A percentile compares a stretch with the other conserved stretches of the same genome.
Evolutionary conservation across 2,888 invertebrate species (phyloP).

Genomic region (Epirrhoe tristata): DNA sequence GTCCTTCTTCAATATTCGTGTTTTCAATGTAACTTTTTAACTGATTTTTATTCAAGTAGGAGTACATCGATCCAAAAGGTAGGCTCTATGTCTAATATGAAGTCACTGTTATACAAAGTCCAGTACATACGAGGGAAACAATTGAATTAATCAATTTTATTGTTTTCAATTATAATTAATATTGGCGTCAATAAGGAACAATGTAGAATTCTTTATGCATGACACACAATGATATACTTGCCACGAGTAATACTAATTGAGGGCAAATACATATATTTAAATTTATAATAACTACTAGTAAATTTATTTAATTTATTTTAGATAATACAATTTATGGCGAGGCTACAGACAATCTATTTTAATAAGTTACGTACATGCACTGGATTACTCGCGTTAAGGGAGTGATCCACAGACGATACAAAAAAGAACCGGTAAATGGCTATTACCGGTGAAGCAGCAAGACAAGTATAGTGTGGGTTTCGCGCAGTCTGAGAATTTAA

Average conservation of each 20-base stretch:
- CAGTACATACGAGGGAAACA: conserved; percentile 37
- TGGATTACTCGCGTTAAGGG: too few relatives aligned
- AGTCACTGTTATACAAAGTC: conserved; percentile 1
- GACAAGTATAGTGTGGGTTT: too few relatives aligned
- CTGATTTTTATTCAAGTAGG: too few relatives aligned
- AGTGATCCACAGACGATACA: too few relatives aligned
- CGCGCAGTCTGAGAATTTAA: too few relatives aligned
- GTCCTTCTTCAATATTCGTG: too few relatives aligned
- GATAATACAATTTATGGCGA: conserved; percentile 5
- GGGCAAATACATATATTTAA: conserved; percentile 13
- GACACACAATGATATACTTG: conserved; percentile 10
- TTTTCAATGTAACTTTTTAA: too few relatives aligned
- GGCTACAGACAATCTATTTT: conserved; percentile 20
- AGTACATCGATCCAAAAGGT: background rate
- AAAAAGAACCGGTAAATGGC: too few relatives aligned
- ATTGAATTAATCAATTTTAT: conserved; percentile 55
- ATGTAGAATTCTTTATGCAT: conserved; percentile 27
- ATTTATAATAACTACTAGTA: conserved; percentile 19
- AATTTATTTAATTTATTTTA: background rate
- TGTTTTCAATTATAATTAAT: conserved; percentile 52
- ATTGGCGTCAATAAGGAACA: conserved; percentile 46
- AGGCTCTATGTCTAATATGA: conserved; percentile 5
- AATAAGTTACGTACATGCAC: background rate
- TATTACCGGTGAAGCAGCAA: too few relatives aligned
- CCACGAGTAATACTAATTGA: background rate